Evolutionary conservation across 2,888 invertebrate species (phyloP).

Genomic region (Micoletzkya japonica): DNA sequence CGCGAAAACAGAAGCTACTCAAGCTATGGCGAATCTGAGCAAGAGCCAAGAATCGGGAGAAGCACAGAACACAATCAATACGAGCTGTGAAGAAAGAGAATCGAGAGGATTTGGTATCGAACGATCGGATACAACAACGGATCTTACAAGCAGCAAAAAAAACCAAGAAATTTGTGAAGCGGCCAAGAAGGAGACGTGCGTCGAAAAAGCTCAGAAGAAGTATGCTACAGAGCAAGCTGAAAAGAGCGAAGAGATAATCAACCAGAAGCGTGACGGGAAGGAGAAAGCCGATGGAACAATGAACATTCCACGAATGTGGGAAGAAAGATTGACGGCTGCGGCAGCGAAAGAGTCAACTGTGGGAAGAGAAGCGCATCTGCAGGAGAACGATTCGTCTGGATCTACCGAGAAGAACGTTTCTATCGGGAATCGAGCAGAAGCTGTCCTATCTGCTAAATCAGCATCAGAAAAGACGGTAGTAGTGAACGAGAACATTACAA

Average conservation of each 20-base stretch:
- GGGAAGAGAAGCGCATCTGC: background rate
- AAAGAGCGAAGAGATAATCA: constrained; percentile 40
- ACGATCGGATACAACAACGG: background rate
- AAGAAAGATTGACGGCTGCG: constrained; percentile 37
- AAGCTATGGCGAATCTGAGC: constrained; percentile 36
- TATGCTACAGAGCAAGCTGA: constrained; percentile 41
- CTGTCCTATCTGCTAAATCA: background rate
- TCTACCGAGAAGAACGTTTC: background rate
- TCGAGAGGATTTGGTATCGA: background rate
- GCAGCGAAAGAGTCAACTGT: constrained; percentile 31
- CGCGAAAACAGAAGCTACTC: constrained; percentile 30
- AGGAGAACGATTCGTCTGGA: background rate
- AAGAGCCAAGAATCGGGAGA: constrained; percentile 34
- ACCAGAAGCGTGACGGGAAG: constrained; percentile 43
- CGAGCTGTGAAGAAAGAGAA: background rate
- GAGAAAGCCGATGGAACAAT: constrained; percentile 39
- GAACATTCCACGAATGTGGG: constrained; percentile 39
- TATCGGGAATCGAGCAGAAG: background rate
- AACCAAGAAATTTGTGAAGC: constrained; percentile 3
- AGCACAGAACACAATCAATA: background rate
- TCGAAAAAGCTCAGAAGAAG: background rate
- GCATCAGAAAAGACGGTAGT: background rate
- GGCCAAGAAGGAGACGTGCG: background rate
- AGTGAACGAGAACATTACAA: background rate
- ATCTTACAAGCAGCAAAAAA: background rate